These are phyloP conservation scores for Ennomos fuscantarius DNA, from an alignment of 2,888 invertebrate genomes.

Conservation along the genomic window DNA sequence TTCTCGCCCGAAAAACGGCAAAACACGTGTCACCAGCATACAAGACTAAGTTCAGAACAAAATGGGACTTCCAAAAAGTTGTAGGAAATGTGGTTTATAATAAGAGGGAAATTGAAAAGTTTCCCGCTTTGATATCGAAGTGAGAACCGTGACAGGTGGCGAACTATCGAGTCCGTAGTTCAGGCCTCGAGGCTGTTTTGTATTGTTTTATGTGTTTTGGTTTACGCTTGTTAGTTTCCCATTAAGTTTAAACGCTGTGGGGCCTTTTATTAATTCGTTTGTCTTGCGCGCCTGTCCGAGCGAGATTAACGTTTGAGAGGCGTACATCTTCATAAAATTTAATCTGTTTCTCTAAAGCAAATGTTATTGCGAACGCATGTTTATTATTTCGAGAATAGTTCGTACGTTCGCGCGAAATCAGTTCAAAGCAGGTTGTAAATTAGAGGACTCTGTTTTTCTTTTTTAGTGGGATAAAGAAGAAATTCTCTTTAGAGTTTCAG, in stretches of 20 bases:
- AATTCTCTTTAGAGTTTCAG: conserved; percentile 59
- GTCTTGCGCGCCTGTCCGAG: conserved; percentile 51
- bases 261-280: conserved; percentile 66
- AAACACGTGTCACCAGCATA: conserved; percentile 77
- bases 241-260: conserved; percentile 61
- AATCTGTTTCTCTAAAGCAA: conserved; percentile 49
- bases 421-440: conserved; percentile 72
- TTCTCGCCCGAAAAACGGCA: conserved; percentile 60
- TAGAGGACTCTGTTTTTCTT: conserved; percentile 60
- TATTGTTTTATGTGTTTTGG: conserved; percentile 70
- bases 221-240: conserved; percentile 73
- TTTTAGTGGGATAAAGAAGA: conserved; percentile 59
- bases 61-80: conserved; percentile 67
- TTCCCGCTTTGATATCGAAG: conserved; percentile 65
- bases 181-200: conserved; percentile 47
- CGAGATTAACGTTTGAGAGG: conserved; percentile 49
- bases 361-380: conserved; percentile 48
- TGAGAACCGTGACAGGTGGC: conserved; percentile 50
- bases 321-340: conserved; percentile 60
- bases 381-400: conserved; percentile 60
- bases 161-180: conserved; percentile 52
- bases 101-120: conserved; percentile 73
- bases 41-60: conserved; percentile 73
- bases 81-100: conserved; percentile 57
- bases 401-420: conserved; percentile 55